A percentile compares a stretch with the other conserved stretches of the same genome.
These are phyloP conservation scores for Ammodytes marinus DNA, from an alignment of 2,113 vertebrate species.

Conservation along the genomic window DNA sequence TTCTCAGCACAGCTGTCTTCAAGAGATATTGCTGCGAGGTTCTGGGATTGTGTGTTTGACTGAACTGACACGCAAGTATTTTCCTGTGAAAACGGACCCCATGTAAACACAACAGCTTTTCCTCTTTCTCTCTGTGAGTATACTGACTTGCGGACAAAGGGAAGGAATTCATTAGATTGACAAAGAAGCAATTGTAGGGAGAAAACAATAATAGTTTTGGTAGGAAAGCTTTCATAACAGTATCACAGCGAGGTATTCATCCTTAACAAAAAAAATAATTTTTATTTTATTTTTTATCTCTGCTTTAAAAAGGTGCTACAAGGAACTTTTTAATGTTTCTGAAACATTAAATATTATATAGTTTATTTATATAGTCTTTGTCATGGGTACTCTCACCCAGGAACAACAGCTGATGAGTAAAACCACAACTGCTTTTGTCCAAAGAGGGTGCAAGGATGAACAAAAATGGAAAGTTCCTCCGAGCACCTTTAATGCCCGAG, in stretches of 20 bases:
- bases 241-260: conserved; percentile 11
- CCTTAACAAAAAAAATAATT: conserved; percentile 10
- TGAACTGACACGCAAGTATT: conserved; percentile 19
- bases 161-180: conserved; percentile 69
- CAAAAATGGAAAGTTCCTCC: too few relatives aligned
- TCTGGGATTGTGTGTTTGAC: conserved; percentile 23
- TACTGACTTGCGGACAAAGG: conserved; percentile 41
- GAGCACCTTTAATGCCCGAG: background rate
- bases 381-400: too few relatives aligned
- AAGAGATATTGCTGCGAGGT: conserved; percentile 45
- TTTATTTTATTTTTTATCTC: background rate
- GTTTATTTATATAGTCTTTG: too few relatives aligned
- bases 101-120: conserved; percentile 33
- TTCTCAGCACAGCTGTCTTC: conserved; percentile 50
- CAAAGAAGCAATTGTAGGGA: conserved; percentile 54
- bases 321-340: too few relatives aligned
- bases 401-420: too few relatives aligned
- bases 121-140: conserved; percentile 2
- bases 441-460: too few relatives aligned
- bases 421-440: too few relatives aligned
- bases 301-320: background rate
- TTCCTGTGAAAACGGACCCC: conserved; percentile 10
- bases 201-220: conserved; percentile 58
- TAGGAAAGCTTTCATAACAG: conserved; percentile 45
- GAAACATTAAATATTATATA: too few relatives aligned